A percentile compares a stretch with the other conserved stretches of the same genome.
Evolutionary conservation across 1,140 invertebrate genomes (phyloP).

Genomic region (Solenopsis invicta): DNA sequence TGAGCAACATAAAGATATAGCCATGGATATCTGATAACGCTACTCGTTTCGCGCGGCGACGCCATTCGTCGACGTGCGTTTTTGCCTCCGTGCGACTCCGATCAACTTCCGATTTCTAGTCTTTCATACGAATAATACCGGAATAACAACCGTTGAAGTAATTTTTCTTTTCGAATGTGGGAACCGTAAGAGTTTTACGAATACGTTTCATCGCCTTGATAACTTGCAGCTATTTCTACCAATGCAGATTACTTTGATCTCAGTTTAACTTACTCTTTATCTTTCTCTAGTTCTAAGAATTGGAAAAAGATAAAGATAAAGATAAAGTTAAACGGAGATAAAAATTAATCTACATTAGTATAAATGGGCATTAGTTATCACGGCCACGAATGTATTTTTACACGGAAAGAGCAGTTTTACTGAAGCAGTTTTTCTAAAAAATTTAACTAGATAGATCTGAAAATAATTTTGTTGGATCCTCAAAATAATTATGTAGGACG

Average conservation of each 20-base stretch:
- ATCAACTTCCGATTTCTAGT: neutral
- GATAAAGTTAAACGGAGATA: too few species aligned
- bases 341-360: too few species aligned
- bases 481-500: too few species aligned
- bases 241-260: too few species aligned
- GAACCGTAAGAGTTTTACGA: neutral
- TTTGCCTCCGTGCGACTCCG: neutral
- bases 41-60: neutral
- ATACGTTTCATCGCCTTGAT: neutral
- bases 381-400: neutral
- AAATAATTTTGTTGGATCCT: too few species aligned
- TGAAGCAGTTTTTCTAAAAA: too few species aligned
- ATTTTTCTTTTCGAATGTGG: neutral
- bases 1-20: conserved; percentile 15
- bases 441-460: too few species aligned
- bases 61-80: neutral
- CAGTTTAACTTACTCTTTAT: too few species aligned
- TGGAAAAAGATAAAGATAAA: too few species aligned
- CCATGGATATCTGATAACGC: conserved; percentile 26
- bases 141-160: neutral
- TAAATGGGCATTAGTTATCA: neutral
- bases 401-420: too few species aligned
- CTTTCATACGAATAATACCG: neutral
- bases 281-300: too few species aligned
- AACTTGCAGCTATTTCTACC: too few species aligned